These are phyloP conservation scores for Erebia aethiops DNA, from an alignment of 2,888 invertebrate genomes.

Conservation along the genomic window DNA sequence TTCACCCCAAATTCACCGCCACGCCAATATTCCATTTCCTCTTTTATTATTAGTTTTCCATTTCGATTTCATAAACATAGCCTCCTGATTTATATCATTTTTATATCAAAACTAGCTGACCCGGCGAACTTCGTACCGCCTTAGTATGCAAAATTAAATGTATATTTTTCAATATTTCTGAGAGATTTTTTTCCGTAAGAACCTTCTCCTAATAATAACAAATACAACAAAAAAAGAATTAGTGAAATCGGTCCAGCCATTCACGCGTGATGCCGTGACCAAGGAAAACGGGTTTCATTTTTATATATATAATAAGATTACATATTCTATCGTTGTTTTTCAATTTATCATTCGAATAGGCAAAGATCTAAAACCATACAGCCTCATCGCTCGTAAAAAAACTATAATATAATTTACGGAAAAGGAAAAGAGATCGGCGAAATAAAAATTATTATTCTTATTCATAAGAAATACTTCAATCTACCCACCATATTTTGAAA, in stretches of 20 bases:
- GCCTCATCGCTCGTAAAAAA: background rate
- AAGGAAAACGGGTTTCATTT: no score
- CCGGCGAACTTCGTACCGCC: no score
- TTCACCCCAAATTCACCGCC: constrained; percentile 49
- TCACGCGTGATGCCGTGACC: no score
- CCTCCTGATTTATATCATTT: constrained; percentile 5
- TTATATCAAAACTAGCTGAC: background rate
- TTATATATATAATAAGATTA: background rate
- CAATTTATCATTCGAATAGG: constrained; percentile 3
- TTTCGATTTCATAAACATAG: constrained; percentile 13
- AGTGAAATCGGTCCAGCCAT: no score
- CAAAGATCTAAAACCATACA: background rate
- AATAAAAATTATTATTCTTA: no score
- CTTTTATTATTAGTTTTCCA: constrained; percentile 23
- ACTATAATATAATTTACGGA: background rate
- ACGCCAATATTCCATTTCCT: constrained; percentile 22
- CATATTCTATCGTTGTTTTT: constrained; percentile 15
- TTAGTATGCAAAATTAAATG: no score
- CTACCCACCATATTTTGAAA: no score
- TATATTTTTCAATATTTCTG: no score
- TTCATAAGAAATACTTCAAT: no score
- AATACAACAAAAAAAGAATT: no score
- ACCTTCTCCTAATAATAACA: no score
- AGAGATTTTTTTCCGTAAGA: no score
- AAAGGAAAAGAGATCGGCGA: background rate